phyloP scores from a whole-genome alignment of 2,113 vertebrate species.

The Barbus barbus region DNA sequence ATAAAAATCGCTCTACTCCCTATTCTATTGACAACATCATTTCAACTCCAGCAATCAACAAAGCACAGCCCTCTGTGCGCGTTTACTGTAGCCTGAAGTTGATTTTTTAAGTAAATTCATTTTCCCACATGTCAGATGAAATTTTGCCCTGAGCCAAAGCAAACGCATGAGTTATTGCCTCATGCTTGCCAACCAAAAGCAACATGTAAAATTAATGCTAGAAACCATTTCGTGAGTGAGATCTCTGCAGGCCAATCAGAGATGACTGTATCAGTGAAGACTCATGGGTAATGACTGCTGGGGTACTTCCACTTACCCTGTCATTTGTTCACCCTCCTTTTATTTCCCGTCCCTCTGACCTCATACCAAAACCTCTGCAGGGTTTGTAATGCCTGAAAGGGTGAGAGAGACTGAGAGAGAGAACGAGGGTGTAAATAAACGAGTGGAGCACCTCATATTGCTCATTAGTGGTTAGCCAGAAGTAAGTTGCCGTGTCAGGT shows the following conservation, averaged over 20 bases:
- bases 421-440: conserved; percentile 25
- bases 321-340: conserved; percentile 26
- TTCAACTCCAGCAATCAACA: conserved; percentile 8
- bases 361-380: conserved; percentile 23
- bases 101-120: conserved; percentile 17
- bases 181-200: background rate
- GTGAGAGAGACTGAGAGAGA: conserved; percentile 18
- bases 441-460: conserved; percentile 44
- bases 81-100: conserved; percentile 14
- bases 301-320: conserved; percentile 34
- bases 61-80: background rate
- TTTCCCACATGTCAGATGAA: conserved; percentile 10
- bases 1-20: too few relatives aligned
- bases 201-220: background rate
- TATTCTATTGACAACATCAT: too few relatives aligned
- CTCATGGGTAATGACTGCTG: conserved; percentile 38
- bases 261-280: conserved; percentile 30
- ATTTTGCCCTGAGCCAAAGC: background rate
- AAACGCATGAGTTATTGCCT: conserved; percentile 1
- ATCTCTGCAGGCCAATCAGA: conserved; percentile 21
- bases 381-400: too few relatives aligned
- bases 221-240: background rate
- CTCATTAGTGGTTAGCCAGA: conserved; percentile 51
- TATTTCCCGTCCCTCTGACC: conserved; percentile 25
- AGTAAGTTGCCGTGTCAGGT: conserved; percentile 50